Evolutionary conservation across 1,140 invertebrate genomes (phyloP).

Genomic region (Cheumatopsyche charites): DNA sequence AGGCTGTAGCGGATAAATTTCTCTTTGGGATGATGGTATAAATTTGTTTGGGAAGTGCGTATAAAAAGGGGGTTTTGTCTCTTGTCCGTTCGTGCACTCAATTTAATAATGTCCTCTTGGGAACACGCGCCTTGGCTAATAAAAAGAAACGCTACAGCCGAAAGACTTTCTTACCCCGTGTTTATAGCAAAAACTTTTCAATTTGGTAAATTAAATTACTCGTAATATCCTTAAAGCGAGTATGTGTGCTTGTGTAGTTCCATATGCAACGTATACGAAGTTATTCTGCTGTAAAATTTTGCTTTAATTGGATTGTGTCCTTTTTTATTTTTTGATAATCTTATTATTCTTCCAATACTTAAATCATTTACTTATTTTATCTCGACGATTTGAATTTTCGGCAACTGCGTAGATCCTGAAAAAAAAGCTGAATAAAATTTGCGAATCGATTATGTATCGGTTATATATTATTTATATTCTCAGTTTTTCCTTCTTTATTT

Average conservation of each 20-base stretch:
- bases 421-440: conserved; percentile 45
- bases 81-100: conserved; percentile 35
- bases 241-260: background rate
- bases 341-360: too few relatives aligned
- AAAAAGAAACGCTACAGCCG: conserved; percentile 36
- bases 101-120: conserved; percentile 30
- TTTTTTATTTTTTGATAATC: too few relatives aligned
- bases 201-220: conserved; percentile 46
- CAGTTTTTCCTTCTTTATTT: background rate
- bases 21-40: too few relatives aligned
- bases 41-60: too few relatives aligned
- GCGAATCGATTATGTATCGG: conserved; percentile 38
- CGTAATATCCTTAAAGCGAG: conserved; percentile 37
- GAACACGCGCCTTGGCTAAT: conserved; percentile 35
- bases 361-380: too few relatives aligned
- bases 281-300: too few relatives aligned
- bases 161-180: conserved; percentile 31
- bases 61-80: too few relatives aligned
- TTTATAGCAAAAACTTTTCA: conserved; percentile 45
- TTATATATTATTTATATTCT: conserved; percentile 26
- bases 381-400: too few relatives aligned
- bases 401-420: too few relatives aligned
- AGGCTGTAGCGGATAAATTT: too few relatives aligned
- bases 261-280: background rate
- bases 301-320: too few relatives aligned